A percentile compares a stretch with the other conserved stretches of the same genome.
Evolutionary conservation across 2,113 vertebrate species (phyloP).

Genomic region (Casuarius casuarius): DNA sequence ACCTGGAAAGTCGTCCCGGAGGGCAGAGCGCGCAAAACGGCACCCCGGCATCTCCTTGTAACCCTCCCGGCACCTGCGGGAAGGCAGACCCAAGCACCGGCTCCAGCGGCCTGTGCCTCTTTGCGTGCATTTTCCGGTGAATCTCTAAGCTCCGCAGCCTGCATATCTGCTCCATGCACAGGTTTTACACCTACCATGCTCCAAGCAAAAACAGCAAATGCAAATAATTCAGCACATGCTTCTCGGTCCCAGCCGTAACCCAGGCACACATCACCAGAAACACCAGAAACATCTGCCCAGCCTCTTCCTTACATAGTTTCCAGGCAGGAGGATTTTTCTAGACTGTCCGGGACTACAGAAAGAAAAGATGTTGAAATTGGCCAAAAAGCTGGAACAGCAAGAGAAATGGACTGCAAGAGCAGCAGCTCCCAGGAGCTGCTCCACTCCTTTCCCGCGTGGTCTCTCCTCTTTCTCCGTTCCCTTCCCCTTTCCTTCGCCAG

Average conservation of each 20-base stretch:
- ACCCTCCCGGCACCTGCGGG: background rate
- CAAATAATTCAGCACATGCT: background rate
- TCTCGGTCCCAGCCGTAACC: background rate
- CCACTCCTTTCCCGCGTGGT: accelerated
- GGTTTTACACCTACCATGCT: accelerated
- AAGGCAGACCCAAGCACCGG: background rate
- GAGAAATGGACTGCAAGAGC: background rate
- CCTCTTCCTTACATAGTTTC: background rate
- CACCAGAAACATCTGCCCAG: background rate
- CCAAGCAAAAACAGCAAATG: background rate
- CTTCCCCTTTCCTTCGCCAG: background rate
- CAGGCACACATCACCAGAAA: background rate
- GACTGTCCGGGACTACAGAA: background rate
- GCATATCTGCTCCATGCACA: accelerated
- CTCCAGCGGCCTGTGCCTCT: background rate
- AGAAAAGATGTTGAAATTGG: background rate
- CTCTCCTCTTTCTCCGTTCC: background rate
- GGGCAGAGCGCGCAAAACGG: background rate
- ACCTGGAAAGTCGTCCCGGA: background rate
- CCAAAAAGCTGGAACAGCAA: background rate
- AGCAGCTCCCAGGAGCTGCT: background rate
- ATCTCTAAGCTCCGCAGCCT: background rate
- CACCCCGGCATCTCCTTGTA: background rate
- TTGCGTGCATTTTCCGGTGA: background rate
- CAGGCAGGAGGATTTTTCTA: background rate